Conservation (phyloP, 2,113 vertebrate species). For the Tachysurus vachellii region DNA sequence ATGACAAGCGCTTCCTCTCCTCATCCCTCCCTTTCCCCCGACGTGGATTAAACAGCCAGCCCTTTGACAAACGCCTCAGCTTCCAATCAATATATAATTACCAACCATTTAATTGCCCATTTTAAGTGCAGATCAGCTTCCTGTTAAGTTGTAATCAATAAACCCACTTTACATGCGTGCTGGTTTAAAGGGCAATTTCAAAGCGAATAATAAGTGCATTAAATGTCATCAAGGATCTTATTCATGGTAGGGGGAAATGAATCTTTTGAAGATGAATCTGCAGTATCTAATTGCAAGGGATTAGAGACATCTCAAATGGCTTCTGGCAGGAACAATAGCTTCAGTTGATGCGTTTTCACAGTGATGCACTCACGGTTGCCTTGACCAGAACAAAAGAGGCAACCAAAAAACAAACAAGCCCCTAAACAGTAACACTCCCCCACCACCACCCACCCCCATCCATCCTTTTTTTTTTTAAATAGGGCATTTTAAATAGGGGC, state of each 20-base stretch:
- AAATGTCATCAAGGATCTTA: constrained; percentile 55
- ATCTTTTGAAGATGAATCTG: constrained; percentile 41
- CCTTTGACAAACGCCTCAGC: constrained; percentile 53
- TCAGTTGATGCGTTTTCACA: constrained; percentile 16
- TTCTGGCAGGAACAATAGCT: constrained; percentile 22
- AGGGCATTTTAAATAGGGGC: background rate
- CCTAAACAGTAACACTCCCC: background rate
- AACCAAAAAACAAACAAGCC: constrained; percentile 7
- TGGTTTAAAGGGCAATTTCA: constrained; percentile 52
- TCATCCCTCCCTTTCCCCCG: constrained; percentile 24
- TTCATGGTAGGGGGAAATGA: constrained; percentile 42
- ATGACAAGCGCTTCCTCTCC: constrained; percentile 49
- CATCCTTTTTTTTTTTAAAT: background rate
- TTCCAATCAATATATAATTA: constrained; percentile 61
- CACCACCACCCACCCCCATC: background rate
- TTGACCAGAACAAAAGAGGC: background rate
- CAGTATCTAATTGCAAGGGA: constrained; percentile 39
- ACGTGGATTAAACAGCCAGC: constrained; percentile 49
- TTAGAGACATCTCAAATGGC: constrained; percentile 29
- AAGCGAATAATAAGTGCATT: constrained; percentile 55
- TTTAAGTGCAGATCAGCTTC: constrained; percentile 55
- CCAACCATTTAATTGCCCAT: constrained; percentile 57
- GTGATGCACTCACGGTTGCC: background rate
- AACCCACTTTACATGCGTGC: constrained; percentile 44
- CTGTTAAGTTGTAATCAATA: constrained; percentile 59